These are phyloP conservation scores for Macrosteles quadrilineatus DNA, from an alignment of 1,140 invertebrate species.

Conservation along the genomic window DNA sequence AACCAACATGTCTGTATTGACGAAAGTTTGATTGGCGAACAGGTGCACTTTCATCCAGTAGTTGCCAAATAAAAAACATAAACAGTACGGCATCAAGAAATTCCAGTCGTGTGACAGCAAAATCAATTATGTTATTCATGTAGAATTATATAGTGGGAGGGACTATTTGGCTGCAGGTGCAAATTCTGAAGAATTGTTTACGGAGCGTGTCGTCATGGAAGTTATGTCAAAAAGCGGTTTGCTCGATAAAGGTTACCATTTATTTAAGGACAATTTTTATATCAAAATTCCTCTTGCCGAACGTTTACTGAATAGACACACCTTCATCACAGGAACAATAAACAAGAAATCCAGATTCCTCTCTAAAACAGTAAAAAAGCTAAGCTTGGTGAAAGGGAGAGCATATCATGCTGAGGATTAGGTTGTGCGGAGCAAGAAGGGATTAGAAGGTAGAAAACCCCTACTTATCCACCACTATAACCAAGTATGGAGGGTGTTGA, in stretches of 20 bases:
- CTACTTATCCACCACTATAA: slow-evolving; percentile 26
- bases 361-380: background rate
- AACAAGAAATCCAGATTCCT: slow-evolving; percentile 15
- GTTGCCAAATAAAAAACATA: no score
- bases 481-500: slow-evolving; percentile 7
- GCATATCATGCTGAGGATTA: slow-evolving; percentile 25
- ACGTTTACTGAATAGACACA: background rate
- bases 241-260: slow-evolving; percentile 14
- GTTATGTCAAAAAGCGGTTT: background rate
- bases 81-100: no score
- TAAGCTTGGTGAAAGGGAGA: slow-evolving; percentile 18
- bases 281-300: no score
- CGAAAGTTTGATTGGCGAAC: slow-evolving; percentile 24
- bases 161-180: background rate
- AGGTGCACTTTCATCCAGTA: slow-evolving; percentile 20
- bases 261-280: slow-evolving; percentile 11
- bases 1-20: slow-evolving; percentile 4
- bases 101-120: slow-evolving; percentile 20
- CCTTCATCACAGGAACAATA: slow-evolving; percentile 20
- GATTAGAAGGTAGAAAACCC: slow-evolving; percentile 24
- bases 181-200: slow-evolving; percentile 3
- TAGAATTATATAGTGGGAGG: slow-evolving; percentile 21
- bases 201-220: slow-evolving; percentile 4
- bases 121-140: slow-evolving; percentile 15
- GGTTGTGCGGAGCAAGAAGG: slow-evolving; percentile 14